phyloP scores from a whole-genome alignment of 2,797 vertebrate genomes.

The Chelon auratus region DNA sequence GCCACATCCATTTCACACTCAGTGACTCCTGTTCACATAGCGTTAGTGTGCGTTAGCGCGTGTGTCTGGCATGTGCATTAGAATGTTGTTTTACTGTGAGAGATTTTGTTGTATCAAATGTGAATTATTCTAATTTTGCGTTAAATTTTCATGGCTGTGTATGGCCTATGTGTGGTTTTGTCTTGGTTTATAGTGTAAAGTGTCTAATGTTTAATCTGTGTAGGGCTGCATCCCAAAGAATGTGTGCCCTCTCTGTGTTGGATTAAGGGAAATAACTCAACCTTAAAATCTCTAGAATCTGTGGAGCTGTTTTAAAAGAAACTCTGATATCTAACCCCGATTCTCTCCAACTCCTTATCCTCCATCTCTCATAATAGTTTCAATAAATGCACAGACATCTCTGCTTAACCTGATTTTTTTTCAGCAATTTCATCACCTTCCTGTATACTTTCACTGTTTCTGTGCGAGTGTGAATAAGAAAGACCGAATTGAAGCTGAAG shows the following conservation, averaged over 20 bases:
- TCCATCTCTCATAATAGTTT: slow-evolving; percentile 43
- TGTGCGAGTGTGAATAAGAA: slow-evolving; percentile 37
- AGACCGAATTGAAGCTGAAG: slow-evolving; percentile 24
- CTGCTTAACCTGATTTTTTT: slow-evolving; percentile 43
- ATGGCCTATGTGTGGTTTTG: slow-evolving; percentile 27
- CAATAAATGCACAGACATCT: slow-evolving; percentile 41
- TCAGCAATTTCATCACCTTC: slow-evolving; percentile 56
- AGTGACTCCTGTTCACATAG: slow-evolving; percentile 79
- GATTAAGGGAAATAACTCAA: slow-evolving; percentile 34
- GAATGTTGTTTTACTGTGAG: slow-evolving; percentile 49
- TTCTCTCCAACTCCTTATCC: slow-evolving; percentile 22
- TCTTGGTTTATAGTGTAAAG: slow-evolving; percentile 34
- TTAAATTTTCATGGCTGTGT: slow-evolving; percentile 30
- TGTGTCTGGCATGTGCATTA: slow-evolving; percentile 47
- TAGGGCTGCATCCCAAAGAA: slow-evolving; percentile 13
- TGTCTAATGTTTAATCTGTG: slow-evolving; percentile 28
- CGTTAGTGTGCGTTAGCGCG: slow-evolving; percentile 53
- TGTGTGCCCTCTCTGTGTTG: slow-evolving; percentile 16
- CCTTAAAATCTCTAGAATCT: slow-evolving; percentile 47
- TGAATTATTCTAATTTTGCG: slow-evolving; percentile 59
- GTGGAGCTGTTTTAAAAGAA: slow-evolving; percentile 29
- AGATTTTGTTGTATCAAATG: slow-evolving; percentile 64
- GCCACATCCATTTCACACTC: slow-evolving; percentile 85
- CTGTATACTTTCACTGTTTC: slow-evolving; percentile 27
- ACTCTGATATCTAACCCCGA: slow-evolving; percentile 28